Evolutionary conservation across 1,140 invertebrate genomes (phyloP).

Genomic region (Diuraphis noxia): DNA sequence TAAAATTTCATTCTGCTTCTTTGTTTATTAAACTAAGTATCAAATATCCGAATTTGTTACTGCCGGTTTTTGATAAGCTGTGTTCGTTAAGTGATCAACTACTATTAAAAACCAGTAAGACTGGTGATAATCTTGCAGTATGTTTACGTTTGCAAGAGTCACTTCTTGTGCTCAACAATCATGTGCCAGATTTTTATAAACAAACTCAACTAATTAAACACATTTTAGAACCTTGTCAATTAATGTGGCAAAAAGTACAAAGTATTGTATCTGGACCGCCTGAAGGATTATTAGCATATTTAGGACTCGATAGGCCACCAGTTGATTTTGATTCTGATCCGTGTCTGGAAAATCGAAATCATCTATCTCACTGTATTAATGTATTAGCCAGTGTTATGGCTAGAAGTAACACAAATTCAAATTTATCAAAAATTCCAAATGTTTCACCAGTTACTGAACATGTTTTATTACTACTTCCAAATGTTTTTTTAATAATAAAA

Average conservation of each 20-base stretch:
- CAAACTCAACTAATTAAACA: constrained; percentile 46
- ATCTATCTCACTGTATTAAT: constrained; percentile 39
- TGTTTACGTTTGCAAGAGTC: constrained; percentile 49
- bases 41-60: constrained; percentile 78
- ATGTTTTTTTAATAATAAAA: constrained; percentile 74
- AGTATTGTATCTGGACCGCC: constrained; percentile 22
- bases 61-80: constrained; percentile 78
- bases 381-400: constrained; percentile 33
- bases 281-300: constrained; percentile 42
- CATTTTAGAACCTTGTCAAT: constrained; percentile 51
- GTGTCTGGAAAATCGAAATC: constrained; percentile 35
- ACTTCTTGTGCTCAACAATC: constrained; percentile 30
- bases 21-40: constrained; percentile 86
- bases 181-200: constrained; percentile 45
- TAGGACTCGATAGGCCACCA: constrained; percentile 34
- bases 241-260: constrained; percentile 52
- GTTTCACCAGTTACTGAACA: constrained; percentile 45
- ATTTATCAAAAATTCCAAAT: constrained; percentile 12
- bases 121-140: constrained; percentile 38
- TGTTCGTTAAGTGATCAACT: constrained; percentile 50
- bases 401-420: constrained; percentile 48
- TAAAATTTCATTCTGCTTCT: constrained; percentile 84
- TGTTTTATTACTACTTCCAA: constrained; percentile 77
- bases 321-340: constrained; percentile 36
- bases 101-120: constrained; percentile 31